Conservation (phyloP, 2,888 invertebrate species). For the Diachrysia chrysitis region DNA sequence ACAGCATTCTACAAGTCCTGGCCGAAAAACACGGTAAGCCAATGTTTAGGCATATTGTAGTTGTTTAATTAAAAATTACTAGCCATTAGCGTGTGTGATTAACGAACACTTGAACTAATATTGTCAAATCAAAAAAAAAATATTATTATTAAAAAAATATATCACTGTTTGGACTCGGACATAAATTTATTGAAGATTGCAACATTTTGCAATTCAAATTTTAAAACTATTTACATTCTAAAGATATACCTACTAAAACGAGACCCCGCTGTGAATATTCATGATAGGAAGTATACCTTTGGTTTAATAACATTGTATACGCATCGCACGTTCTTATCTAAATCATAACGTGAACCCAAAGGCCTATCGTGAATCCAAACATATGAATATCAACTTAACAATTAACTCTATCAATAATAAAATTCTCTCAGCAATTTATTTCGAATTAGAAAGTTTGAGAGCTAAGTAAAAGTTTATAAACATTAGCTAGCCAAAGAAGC, state of each 20-base stretch:
- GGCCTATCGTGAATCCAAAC: constrained; percentile 44
- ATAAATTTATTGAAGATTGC: neutral
- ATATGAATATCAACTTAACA: constrained; percentile 51
- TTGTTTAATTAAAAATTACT: too few relatives aligned
- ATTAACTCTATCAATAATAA: constrained; percentile 61
- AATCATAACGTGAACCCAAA: constrained; percentile 48
- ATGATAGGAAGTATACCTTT: constrained; percentile 22
- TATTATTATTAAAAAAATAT: too few relatives aligned
- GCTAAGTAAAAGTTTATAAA: constrained; percentile 62
- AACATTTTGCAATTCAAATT: constrained; percentile 7
- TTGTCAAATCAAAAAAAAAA: neutral
- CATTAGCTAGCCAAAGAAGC: constrained; percentile 42
- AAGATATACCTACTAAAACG: constrained; percentile 2
- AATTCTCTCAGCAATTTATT: constrained; percentile 62
- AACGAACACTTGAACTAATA: too few relatives aligned
- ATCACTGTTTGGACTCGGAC: neutral
- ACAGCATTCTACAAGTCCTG: too few relatives aligned
- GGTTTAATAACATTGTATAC: constrained; percentile 32
- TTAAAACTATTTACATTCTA: neutral
- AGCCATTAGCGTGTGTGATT: too few relatives aligned
- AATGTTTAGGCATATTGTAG: too few relatives aligned
- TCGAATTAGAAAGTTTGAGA: constrained; percentile 62
- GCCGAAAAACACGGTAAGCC: too few relatives aligned
- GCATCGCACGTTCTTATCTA: constrained; percentile 42
- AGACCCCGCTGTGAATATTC: constrained; percentile 10